Conservation (phyloP, 2,797 vertebrate species). For the Furcifer pardalis region DNA sequence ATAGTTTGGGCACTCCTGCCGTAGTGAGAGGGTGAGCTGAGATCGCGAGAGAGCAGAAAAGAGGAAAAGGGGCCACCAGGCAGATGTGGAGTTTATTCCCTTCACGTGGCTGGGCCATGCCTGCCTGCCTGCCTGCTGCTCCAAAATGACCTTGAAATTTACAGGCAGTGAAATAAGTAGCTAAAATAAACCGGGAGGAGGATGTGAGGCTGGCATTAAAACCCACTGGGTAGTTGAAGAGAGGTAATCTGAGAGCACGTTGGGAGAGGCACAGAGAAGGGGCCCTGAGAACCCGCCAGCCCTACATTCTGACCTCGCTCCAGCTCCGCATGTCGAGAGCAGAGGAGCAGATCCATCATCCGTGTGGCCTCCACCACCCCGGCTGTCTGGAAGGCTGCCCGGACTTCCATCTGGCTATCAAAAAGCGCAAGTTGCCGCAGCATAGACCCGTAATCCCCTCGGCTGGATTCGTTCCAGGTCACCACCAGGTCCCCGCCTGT, state of each 20-base stretch:
- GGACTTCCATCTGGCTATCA: no score
- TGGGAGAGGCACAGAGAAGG: accelerated
- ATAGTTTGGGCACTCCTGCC: no score
- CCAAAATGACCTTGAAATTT: constrained; percentile 71
- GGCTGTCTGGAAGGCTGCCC: background rate
- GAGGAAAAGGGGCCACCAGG: constrained; percentile 13
- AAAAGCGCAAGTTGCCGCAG: background rate
- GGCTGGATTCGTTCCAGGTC: background rate
- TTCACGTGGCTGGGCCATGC: constrained; percentile 44
- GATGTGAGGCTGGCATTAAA: constrained; percentile 59
- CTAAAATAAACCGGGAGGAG: constrained; percentile 42
- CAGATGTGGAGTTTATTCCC: constrained; percentile 45
- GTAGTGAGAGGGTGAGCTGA: no score
- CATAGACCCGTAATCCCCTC: background rate
- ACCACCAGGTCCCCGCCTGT: background rate
- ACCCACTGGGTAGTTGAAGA: background rate
- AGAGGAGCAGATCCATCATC: background rate
- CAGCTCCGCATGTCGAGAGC: background rate
- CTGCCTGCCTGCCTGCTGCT: constrained; percentile 68
- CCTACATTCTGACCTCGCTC: background rate
- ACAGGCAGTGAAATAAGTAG: constrained; percentile 66
- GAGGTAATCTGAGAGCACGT: constrained; percentile 17
- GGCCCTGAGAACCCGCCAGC: background rate
- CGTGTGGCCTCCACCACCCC: background rate
- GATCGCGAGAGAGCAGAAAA: background rate